Percentiles rank a stretch among this genome's conserved stretches.
These are phyloP conservation scores for Sclerodermus sp. DNA, from an alignment of 2,888 invertebrate genomes.

Conservation along the genomic window DNA sequence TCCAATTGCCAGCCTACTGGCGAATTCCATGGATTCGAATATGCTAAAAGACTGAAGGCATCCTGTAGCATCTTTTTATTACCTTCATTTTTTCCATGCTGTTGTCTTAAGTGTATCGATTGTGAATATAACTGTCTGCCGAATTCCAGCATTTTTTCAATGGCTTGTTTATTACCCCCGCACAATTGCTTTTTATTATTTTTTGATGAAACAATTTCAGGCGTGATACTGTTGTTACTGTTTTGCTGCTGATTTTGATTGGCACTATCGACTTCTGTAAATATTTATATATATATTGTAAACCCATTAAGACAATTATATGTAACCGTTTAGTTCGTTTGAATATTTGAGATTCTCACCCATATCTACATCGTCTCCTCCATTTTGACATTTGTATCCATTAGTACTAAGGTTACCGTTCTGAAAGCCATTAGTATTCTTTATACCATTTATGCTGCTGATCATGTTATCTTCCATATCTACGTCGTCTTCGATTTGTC, in stretches of 20 bases:
- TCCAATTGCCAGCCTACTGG: slow-evolving; percentile 95
- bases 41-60: slow-evolving; percentile 96
- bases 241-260: slow-evolving; percentile 44
- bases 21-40: slow-evolving; percentile 96
- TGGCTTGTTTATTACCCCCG: slow-evolving; percentile 76
- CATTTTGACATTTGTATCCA: slow-evolving; percentile 65
- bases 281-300: too few species aligned
- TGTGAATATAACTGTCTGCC: slow-evolving; percentile 91
- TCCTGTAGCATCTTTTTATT: slow-evolving; percentile 94
- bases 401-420: slow-evolving; percentile 61
- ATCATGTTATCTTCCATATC: slow-evolving; percentile 63
- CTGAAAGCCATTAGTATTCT: slow-evolving; percentile 62
- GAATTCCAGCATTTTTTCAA: slow-evolving; percentile 92
- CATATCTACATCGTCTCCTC: slow-evolving; percentile 72
- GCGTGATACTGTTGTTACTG: slow-evolving; percentile 30
- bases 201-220: background rate
- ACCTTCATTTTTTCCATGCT: slow-evolving; percentile 77
- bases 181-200: slow-evolving; percentile 60
- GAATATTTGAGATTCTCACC: too few species aligned
- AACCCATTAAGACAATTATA: too few species aligned
- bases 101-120: slow-evolving; percentile 81
- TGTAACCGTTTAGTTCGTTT: too few species aligned
- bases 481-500: slow-evolving; percentile 58
- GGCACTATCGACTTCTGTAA: slow-evolving; percentile 59
- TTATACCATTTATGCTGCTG: slow-evolving; percentile 53